Evolutionary conservation across 2,797 vertebrate species (phyloP).

Genomic region (Geotria australis): DNA sequence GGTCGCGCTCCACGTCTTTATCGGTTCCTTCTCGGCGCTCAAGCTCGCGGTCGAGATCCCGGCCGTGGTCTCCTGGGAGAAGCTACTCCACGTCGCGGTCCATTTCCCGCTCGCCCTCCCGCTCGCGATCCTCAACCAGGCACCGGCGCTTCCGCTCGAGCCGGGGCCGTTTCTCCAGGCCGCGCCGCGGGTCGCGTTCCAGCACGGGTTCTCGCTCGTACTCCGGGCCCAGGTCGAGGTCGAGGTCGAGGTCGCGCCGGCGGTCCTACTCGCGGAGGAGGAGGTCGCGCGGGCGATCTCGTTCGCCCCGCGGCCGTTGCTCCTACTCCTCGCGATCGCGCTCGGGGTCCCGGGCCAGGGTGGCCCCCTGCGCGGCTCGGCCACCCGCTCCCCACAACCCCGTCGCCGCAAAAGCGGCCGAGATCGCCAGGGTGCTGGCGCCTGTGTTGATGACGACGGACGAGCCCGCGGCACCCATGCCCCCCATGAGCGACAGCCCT

Average conservation of each 20-base stretch:
- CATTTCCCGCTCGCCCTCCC: conserved; percentile 8
- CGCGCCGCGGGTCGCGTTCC: conserved; percentile 9
- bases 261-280: neutral
- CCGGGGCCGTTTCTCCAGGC: conserved; percentile 11
- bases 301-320: neutral
- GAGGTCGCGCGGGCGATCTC: conserved; percentile 6
- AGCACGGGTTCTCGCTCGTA: conserved; percentile 9
- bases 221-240: conserved; percentile 14
- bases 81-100: conserved; percentile 8
- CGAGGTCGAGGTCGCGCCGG: conserved; percentile 12
- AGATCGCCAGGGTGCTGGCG: neutral
- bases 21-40: neutral
- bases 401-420: neutral
- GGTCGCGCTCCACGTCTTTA: conserved; percentile 6
- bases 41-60: conserved; percentile 12
- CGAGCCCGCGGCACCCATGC: conserved; percentile 20
- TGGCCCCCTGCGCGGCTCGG: neutral
- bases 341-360: neutral
- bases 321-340: neutral
- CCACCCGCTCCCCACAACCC: neutral
- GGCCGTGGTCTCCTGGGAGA: conserved; percentile 9
- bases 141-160: conserved; percentile 5
- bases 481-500: conserved; percentile 77
- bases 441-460: neutral
- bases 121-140: conserved; percentile 13